phyloP scores from a whole-genome alignment of 2,113 vertebrate genomes.

The Oreochromis niloticus region DNA sequence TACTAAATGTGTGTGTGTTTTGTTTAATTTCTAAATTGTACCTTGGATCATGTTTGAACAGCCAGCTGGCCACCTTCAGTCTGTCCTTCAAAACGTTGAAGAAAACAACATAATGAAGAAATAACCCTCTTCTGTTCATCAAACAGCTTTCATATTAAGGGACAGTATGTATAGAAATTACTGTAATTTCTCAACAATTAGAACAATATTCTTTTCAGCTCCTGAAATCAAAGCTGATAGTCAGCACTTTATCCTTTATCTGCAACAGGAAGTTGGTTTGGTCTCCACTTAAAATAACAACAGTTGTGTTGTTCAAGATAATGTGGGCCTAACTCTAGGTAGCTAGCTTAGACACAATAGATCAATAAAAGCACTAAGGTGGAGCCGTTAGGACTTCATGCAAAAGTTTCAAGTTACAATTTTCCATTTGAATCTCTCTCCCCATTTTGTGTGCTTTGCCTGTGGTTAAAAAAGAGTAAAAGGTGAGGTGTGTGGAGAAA shows the following conservation, averaged over 20 bases:
- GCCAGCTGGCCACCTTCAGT: neutral
- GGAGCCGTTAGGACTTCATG: neutral
- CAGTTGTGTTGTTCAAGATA: neutral
- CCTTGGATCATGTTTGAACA: neutral
- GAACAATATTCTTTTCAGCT: neutral
- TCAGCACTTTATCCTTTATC: neutral
- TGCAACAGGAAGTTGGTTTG: neutral
- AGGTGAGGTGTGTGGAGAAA: neutral
- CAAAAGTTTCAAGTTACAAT: neutral
- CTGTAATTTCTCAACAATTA: neutral
- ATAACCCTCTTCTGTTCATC: neutral
- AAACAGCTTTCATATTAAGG: neutral
- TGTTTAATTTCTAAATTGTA: conserved; percentile 28
- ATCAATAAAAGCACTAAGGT: neutral
- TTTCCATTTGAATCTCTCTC: conserved; percentile 8
- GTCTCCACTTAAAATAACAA: neutral
- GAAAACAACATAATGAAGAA: neutral
- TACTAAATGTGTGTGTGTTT: neutral
- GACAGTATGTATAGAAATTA: neutral
- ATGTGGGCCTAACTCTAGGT: neutral
- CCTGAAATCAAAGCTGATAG: neutral
- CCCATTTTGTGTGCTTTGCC: neutral
- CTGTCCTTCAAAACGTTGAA: neutral
- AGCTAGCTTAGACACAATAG: neutral
- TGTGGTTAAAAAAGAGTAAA: neutral